Conservation (phyloP, 53 echinoderm and acorn worm genomes). For the Zoroaster sp. region DNA sequence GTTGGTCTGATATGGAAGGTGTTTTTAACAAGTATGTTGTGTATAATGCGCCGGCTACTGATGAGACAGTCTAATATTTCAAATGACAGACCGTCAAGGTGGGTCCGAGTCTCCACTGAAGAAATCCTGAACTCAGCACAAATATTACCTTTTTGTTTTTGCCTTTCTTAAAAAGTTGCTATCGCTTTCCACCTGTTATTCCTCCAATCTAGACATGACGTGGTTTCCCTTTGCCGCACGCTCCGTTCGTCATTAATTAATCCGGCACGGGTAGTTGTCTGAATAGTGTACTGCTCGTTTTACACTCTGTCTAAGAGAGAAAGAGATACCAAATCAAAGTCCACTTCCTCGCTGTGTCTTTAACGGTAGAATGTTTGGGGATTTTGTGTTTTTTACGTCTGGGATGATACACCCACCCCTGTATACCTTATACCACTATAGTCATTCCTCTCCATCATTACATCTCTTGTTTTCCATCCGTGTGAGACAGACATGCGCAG, state of each 20-base stretch:
- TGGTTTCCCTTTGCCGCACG: background rate
- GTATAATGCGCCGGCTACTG: background rate
- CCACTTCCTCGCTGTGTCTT: background rate
- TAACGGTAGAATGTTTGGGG: background rate
- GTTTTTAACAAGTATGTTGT: background rate
- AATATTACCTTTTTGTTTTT: background rate
- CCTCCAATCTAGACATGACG: background rate
- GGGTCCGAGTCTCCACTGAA: background rate
- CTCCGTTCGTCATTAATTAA: slow-evolving; percentile 38
- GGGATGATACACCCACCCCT: background rate
- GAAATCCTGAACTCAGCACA: background rate
- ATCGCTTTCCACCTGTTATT: slow-evolving; percentile 20
- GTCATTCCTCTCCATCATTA: background rate
- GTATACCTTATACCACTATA: background rate
- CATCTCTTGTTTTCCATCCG: background rate
- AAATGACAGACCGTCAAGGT: background rate
- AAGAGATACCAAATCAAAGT: slow-evolving; percentile 6
- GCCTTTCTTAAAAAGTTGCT: background rate
- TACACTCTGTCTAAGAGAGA: background rate
- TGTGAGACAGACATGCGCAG: slow-evolving; percentile 2
- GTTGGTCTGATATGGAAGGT: background rate
- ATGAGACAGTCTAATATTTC: background rate
- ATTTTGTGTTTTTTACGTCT: background rate
- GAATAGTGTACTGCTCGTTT: background rate
- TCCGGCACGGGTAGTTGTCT: slow-evolving; percentile 5